phyloP scores from a whole-genome alignment of 2,888 invertebrate genomes.

The Diaperis boleti region DNA sequence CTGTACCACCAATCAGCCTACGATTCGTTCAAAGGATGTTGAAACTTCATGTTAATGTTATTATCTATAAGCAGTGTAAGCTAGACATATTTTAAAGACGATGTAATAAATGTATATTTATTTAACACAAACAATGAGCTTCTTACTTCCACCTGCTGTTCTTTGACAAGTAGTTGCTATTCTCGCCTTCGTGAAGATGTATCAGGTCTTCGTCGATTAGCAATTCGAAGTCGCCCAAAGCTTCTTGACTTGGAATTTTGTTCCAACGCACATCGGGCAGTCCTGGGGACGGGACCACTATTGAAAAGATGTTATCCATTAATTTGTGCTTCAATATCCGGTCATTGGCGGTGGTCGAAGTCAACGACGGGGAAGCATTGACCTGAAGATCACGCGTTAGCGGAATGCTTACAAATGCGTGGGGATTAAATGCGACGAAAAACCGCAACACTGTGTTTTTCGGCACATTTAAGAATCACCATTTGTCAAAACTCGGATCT shows the following conservation, averaged over 20 bases:
- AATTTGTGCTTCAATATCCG: conserved; percentile 93
- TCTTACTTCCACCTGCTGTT: conserved; percentile 36
- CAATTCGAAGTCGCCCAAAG: conserved; percentile 86
- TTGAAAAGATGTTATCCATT: conserved; percentile 91
- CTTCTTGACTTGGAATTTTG: conserved; percentile 80
- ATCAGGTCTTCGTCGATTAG: conserved; percentile 86
- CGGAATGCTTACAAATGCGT: too few relatives aligned
- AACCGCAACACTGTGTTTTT: too few relatives aligned
- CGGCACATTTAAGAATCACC: too few relatives aligned
- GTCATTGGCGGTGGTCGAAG: conserved; percentile 95
- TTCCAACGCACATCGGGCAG: conserved; percentile 92
- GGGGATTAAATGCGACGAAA: too few relatives aligned
- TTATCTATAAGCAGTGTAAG: conserved; percentile 19
- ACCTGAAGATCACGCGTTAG: too few relatives aligned
- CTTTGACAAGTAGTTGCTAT: conserved; percentile 44
- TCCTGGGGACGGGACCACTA: conserved; percentile 90
- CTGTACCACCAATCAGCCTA: conserved; percentile 1
- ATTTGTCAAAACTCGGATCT: too few relatives aligned
- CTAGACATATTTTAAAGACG: conserved; percentile 30
- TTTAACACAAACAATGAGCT: conserved; percentile 29
- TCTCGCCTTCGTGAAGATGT: conserved; percentile 70
- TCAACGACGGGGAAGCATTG: conserved; percentile 95
- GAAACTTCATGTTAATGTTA: conserved; percentile 23
- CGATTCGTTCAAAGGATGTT: conserved; percentile 5
- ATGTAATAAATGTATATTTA: conserved; percentile 47